These are phyloP conservation scores for Trichacis sp. DNA, from an alignment of 2,888 invertebrate genomes.

Conservation along the genomic window DNA sequence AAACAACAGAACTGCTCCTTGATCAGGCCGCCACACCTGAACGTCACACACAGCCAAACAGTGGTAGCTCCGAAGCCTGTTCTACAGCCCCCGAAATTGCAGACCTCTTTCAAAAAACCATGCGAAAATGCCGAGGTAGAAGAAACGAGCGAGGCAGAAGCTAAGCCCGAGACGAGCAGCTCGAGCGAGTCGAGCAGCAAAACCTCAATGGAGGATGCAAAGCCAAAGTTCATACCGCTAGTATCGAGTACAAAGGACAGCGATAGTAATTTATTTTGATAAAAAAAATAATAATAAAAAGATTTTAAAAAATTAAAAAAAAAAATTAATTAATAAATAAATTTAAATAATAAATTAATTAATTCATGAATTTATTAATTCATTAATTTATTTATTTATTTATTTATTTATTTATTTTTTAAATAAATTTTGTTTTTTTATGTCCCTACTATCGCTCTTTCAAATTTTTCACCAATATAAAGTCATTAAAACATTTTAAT, in stretches of 20 bases:
- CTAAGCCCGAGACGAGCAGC: slow-evolving; percentile 28
- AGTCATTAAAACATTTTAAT: too few species aligned
- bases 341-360: too few species aligned
- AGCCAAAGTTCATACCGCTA: slow-evolving; percentile 61
- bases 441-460: too few species aligned
- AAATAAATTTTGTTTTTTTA: too few species aligned
- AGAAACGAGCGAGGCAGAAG: slow-evolving; percentile 30
- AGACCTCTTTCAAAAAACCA: slow-evolving; percentile 59
- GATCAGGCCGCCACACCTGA: slow-evolving; percentile 60
- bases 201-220: slow-evolving; percentile 48
- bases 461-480: too few species aligned
- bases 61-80: slow-evolving; percentile 47
- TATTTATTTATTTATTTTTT: too few species aligned
- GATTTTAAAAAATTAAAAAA: too few species aligned
- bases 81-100: slow-evolving; percentile 58
- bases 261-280: slow-evolving; percentile 50
- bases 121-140: slow-evolving; percentile 41
- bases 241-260: slow-evolving; percentile 58
- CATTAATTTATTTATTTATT: too few species aligned
- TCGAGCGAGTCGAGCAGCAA: slow-evolving; percentile 46
- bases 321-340: too few species aligned
- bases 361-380: too few species aligned
- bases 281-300: too few species aligned
- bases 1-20: slow-evolving; percentile 52
- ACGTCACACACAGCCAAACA: slow-evolving; percentile 48